These are phyloP conservation scores for Hypercompe scribonia DNA, from an alignment of 2,888 invertebrate species.

Conservation along the genomic window DNA sequence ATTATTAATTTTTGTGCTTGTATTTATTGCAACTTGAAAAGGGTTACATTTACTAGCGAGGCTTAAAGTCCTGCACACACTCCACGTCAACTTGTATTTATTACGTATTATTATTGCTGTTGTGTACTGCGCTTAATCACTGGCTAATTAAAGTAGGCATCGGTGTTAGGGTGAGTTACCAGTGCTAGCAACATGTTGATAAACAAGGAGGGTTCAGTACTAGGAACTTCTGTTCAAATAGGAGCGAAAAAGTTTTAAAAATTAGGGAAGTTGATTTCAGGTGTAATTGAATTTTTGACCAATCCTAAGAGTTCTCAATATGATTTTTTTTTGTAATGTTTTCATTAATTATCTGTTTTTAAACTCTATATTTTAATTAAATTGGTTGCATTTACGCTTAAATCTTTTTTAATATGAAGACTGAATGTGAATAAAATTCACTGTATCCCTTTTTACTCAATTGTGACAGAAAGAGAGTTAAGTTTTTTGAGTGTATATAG, in stretches of 20 bases:
- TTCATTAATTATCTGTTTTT: no score
- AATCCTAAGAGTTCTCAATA: no score
- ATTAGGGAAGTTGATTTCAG: no score
- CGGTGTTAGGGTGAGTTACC: neutral
- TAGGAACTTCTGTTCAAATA: neutral
- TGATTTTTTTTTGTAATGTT: no score
- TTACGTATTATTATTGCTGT: slow-evolving; percentile 48
- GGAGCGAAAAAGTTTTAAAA: neutral
- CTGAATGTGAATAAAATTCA: no score
- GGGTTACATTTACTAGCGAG: slow-evolving; percentile 67
- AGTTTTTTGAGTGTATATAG: no score
- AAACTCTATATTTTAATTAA: no score
- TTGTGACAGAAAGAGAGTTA: no score
- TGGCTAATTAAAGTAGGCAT: neutral
- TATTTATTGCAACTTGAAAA: slow-evolving; percentile 59
- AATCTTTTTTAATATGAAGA: no score
- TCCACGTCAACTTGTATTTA: slow-evolving; percentile 57
- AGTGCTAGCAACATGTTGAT: neutral
- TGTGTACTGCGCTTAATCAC: slow-evolving; percentile 24
- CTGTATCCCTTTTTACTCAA: no score
- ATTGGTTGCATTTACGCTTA: no score
- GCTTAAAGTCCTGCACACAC: slow-evolving; percentile 53
- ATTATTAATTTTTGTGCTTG: slow-evolving; percentile 56
- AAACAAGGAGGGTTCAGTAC: neutral
- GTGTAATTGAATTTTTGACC: no score